Evolutionary conservation across 2,888 invertebrate species (phyloP).

Genomic region (Folsomia candida): DNA sequence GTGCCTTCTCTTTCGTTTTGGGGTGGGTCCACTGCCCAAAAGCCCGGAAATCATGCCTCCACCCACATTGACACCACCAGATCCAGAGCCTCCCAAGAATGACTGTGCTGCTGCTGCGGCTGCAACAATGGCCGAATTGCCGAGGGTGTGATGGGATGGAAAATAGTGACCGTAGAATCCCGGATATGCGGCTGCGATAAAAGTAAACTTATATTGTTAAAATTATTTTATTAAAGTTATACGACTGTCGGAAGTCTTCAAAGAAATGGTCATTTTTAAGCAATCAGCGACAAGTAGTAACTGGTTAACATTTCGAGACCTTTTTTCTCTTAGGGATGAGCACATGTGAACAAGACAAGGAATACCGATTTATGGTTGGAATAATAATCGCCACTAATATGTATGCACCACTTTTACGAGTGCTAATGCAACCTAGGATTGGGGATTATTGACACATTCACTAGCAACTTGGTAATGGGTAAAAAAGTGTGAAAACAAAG

Average conservation of each 20-base stretch:
- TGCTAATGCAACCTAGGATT: background rate
- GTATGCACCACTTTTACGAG: background rate
- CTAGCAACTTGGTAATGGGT: background rate
- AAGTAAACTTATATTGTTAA: no score
- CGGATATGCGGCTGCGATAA: constrained; percentile 63
- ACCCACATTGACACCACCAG: constrained; percentile 35
- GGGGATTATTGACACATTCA: no score
- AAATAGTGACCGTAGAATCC: constrained; percentile 64
- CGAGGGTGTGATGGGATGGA: constrained; percentile 52
- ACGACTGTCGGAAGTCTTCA: background rate
- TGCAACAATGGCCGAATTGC: constrained; percentile 34
- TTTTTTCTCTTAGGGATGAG: no score
- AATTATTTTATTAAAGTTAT: background rate
- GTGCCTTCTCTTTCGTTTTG: constrained; percentile 50
- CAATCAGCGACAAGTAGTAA: background rate
- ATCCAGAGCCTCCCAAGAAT: constrained; percentile 36
- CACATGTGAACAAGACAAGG: background rate
- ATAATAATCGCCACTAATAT: background rate
- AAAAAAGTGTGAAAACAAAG: background rate
- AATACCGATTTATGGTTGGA: background rate
- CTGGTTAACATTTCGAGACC: no score
- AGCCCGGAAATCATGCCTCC: constrained; percentile 37
- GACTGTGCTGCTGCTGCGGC: constrained; percentile 45
- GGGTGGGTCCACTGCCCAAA: constrained; percentile 42
- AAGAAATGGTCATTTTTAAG: background rate